Evolutionary conservation across 2,797 vertebrate species (phyloP).

Genomic region (Acridotheres tristis): DNA sequence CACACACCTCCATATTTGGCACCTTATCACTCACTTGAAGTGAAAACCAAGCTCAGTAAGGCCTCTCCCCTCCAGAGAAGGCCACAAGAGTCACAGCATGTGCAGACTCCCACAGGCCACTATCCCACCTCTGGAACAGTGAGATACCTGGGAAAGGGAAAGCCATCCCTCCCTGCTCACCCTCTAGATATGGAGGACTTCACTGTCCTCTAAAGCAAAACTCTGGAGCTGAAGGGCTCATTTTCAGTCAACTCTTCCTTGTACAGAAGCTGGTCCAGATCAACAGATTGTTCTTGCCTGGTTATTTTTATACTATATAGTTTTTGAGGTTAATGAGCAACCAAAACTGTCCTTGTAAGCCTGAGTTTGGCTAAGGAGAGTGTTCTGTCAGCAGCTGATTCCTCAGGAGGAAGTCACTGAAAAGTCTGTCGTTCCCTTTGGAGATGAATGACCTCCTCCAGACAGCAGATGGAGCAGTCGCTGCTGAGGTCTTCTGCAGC

Average conservation of each 20-base stretch:
- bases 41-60: not conserved
- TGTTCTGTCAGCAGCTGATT: not conserved
- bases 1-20: not conserved
- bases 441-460: slow-evolving; percentile 1
- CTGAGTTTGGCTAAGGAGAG: not conserved
- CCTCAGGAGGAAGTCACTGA: not conserved
- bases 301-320: not conserved
- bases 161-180: not conserved
- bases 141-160: not conserved
- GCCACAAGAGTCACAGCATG: accelerated
- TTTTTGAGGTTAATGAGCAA: not conserved
- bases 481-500: not conserved
- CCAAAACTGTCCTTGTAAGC: not conserved
- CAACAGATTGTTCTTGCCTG: not conserved
- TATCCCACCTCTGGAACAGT: not conserved
- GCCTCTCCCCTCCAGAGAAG: not conserved
- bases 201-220: not conserved
- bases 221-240: not conserved
- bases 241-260: not conserved
- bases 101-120: not conserved
- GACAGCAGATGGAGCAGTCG: not conserved
- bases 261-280: not conserved
- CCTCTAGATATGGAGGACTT: not conserved
- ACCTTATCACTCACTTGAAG: not conserved
- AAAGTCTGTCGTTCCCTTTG: not conserved